Evolutionary conservation across 2,888 invertebrate species (phyloP), one percentile per base, ranked within the genome.

Genomic region (Eledone cirrhosa): DNA sequence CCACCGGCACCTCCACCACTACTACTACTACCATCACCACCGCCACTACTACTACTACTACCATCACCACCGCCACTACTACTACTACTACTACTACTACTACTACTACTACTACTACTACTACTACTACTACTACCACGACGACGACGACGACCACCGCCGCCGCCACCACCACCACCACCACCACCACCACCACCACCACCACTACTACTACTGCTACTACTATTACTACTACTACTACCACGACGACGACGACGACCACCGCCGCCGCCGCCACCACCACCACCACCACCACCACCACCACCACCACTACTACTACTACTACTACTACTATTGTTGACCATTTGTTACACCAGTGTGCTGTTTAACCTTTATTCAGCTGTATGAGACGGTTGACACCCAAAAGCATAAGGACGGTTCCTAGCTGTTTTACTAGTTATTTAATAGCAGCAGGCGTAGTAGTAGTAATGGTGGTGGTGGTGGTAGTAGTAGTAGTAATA

Each of bases 401-500:
- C n/a, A n/a, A n/a, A n/a, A n/a, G n/a, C n/a, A n/a, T n/a, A n/a
- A n/a, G n/a, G n/a, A n/a, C n/a, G n/a, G n/a, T n/a, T n/a, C n/a
- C n/a, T n/a, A n/a, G n/a, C n/a, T n/a, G n/a, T n/a, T n/a, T n/a
- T n/a, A n/a, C n/a, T n/a, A n/a, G n/a, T n/a, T n/a, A n/a, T n/a
- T n/a, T 59, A 59, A n/a, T 59, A 59, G 59, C n/a, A 59, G 59
- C 59, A 59, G 59, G 19, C n/a, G n/a, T n/a, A n/a, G n/a, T n/a
- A n/a, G n/a, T n/a, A n/a, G n/a, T n/a, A n/a, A n/a, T n/a, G n/a
- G n/a, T n/a, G n/a, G 80, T 80, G 80, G 80, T 75, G 75, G 80
- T 80, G 75, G 80, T 80, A 80, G 79, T 80, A 80, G 79, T 80
- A 80, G 79, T 75, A 80, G 80, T 80, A 80, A 79, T 80, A 80